These are phyloP conservation scores for Heliothis peltigera DNA, from an alignment of 2,888 invertebrate genomes.

Conservation along the genomic window DNA sequence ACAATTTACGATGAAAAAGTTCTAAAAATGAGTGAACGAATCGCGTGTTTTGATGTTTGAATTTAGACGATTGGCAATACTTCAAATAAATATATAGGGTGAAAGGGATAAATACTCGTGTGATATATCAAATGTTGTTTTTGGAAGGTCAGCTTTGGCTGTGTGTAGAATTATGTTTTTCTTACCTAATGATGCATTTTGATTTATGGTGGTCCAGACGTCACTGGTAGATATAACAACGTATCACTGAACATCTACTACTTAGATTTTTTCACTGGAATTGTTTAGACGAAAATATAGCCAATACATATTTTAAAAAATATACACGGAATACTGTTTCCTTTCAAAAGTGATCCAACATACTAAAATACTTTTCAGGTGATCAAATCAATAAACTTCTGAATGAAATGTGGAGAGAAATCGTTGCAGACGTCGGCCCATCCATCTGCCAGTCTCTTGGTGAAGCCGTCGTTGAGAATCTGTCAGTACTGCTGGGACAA, in stretches of 20 bases:
- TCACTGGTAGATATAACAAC: background rate
- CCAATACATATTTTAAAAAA: too few relatives aligned
- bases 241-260: background rate
- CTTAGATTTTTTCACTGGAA: too few relatives aligned
- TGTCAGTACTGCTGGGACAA: conserved; percentile 74
- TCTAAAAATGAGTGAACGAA: conserved; percentile 53
- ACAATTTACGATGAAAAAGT: conserved; percentile 67
- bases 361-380: conserved; percentile 66
- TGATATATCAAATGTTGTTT: conserved; percentile 29
- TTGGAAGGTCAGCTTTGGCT: conserved; percentile 20
- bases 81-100: conserved; percentile 42
- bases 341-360: background rate
- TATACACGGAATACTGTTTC: too few relatives aligned
- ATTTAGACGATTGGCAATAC: conserved; percentile 63
- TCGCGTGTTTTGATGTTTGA: conserved; percentile 62
- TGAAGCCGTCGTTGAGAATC: conserved; percentile 74
- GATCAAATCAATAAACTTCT: conserved; percentile 79
- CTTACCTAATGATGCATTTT: conserved; percentile 23
- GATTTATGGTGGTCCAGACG: conserved; percentile 26
- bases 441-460: conserved; percentile 73
- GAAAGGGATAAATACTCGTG: conserved; percentile 37
- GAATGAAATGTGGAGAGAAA: conserved; percentile 79
- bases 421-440: conserved; percentile 78
- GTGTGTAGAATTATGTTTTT: background rate
- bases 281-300: too few relatives aligned